Percentiles rank a stretch among this genome's conserved stretches.
Conservation (phyloP, 1,140 invertebrate genomes). For the Atta cephalotes region DNA sequence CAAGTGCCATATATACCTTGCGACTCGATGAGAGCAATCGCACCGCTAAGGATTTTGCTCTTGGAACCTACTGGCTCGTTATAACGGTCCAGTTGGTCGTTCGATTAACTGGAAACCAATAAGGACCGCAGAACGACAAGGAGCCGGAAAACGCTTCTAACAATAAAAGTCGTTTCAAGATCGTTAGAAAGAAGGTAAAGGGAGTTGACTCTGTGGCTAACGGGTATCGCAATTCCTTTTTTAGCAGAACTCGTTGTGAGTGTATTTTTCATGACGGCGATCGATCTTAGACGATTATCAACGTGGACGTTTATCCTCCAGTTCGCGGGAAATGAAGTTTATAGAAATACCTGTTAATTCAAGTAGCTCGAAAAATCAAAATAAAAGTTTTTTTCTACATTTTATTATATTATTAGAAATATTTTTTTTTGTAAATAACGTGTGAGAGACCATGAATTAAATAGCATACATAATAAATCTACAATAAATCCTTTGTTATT, state of each 20-base stretch:
- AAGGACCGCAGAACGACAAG: constrained; percentile 56
- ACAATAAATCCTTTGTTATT: neutral
- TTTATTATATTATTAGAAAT: neutral
- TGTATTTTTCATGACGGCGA: constrained; percentile 9
- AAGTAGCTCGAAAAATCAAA: neutral
- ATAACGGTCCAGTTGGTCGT: constrained; percentile 70
- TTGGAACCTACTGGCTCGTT: constrained; percentile 59
- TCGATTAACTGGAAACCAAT: constrained; percentile 75
- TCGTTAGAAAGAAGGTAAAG: constrained; percentile 31
- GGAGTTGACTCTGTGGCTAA: constrained; percentile 39
- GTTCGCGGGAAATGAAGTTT: neutral
- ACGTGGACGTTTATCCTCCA: neutral
- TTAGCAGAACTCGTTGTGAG: constrained; percentile 9
- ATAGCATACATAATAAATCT: neutral
- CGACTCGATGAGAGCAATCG: constrained; percentile 49
- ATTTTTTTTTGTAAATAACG: neutral
- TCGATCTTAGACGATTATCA: neutral
- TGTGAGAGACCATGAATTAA: neutral
- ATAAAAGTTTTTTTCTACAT: neutral
- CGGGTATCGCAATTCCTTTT: constrained; percentile 54
- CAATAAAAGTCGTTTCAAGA: constrained; percentile 53
- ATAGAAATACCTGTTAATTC: constrained; percentile 3
- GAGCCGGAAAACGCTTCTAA: constrained; percentile 49
- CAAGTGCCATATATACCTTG: constrained; percentile 56
- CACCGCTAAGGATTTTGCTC: constrained; percentile 49